Base-by-base conservation (phyloP, 2,113 vertebrate species). In the Theropithecus gelada region DNA sequence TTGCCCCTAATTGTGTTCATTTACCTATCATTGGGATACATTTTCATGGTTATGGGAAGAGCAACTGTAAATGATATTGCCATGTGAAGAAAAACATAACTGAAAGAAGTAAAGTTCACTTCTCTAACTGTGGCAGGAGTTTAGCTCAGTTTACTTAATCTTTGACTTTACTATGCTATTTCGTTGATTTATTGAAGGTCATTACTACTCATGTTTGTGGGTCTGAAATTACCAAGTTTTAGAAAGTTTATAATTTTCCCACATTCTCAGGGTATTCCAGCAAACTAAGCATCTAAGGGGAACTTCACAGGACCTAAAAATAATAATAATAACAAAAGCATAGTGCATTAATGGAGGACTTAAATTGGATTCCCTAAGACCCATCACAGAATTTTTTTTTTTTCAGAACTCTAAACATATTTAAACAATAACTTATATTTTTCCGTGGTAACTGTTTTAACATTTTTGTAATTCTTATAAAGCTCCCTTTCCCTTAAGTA, bases 391-490 rank as follows among this genome's bases (percentile, higher is more conserved):
- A 13, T 30, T 3, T 50, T 64, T 68, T 84, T 79, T 85, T 64
- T 55, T 50, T 4, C 32, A 85, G 40, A 95, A 64, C 2, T n/a
- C 14, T 25, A 27, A 70, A 3, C 27, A 38, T 8, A 57, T 73
- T 61, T 45, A 25, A 72, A 35, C 57, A 59, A 6, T 5, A 57
- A 70, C 10, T 87, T 70, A 14, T 27, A 66, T 35, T 66, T 95
- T 57, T 52, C 48, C 0, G 64, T 57, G 18, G 27, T 35, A 81
- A 76, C 8, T 68, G 80, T 72, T 4, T n/a, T 18, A 38, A 64
- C 22, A 6, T 30, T 61, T 78, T 95, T 59, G 14, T 79, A 20
- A 79, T 82, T 66, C 90, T 92, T 88, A 38, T 52, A 82, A 97
- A 61, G 1, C 3, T 61, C 27, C 6, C 1, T 68, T 83, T 8